Conservation (phyloP, 1,140 invertebrate species). For the Drosophila trapezifrons region DNA sequence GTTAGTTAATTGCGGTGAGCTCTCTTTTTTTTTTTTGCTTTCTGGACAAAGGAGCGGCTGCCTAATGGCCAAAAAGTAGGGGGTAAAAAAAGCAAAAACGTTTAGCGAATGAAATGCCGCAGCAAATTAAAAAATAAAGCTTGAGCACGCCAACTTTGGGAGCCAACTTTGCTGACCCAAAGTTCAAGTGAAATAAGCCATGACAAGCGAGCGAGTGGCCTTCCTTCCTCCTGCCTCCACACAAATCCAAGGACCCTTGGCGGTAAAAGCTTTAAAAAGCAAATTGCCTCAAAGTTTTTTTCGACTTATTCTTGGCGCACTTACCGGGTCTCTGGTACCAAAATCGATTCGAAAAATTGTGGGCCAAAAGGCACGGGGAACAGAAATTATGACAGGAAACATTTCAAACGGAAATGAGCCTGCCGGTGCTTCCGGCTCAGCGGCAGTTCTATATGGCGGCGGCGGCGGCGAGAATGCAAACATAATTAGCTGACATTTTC, state of each 20-base stretch:
- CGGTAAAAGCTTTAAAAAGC: conserved; percentile 59
- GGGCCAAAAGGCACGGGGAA: not conserved
- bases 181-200: conserved; percentile 81
- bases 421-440: conserved; percentile 62
- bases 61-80: conserved; percentile 56
- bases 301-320: conserved; percentile 70
- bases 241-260: conserved; percentile 36
- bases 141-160: conserved; percentile 71
- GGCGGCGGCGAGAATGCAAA: conserved; percentile 25
- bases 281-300: conserved; percentile 67
- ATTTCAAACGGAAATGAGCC: conserved; percentile 73
- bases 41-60: conserved; percentile 61
- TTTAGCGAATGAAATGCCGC: conserved; percentile 70
- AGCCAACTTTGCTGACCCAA: conserved; percentile 66
- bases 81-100: conserved; percentile 56
- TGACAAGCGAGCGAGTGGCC: conserved; percentile 53
- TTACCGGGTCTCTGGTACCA: conserved; percentile 27
- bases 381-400: conserved; percentile 71
- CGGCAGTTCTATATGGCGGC: conserved; percentile 22
- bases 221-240: not conserved
- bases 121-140: conserved; percentile 78
- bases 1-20: conserved; percentile 75
- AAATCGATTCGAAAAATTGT: conserved; percentile 52
- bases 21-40: conserved; percentile 15
- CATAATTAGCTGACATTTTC: conserved; percentile 73